Base-by-base conservation (phyloP, 1,140 invertebrate species). In the Drosophila parvula region DNA sequence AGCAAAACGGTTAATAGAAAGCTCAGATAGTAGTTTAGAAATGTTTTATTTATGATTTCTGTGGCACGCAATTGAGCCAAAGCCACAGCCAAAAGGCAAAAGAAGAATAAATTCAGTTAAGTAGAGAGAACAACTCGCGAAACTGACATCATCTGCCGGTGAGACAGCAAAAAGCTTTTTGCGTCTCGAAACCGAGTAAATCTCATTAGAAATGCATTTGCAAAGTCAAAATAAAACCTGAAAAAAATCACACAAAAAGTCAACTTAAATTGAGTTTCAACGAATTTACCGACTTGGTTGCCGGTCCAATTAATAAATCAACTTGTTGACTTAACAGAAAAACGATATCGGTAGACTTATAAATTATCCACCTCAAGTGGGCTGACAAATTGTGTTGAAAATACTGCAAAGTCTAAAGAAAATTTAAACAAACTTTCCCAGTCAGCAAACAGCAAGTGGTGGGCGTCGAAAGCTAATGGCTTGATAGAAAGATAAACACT, bases 121-220 rank as follows among this genome's bases (percentile, higher is more conserved):
- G 63, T 56, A 56, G 36, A 58, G 36, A 51, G 36, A 51, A 64
- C 28, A 48, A 32, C 36, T 10, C 51, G 40, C 53, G 59, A 41
- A 57, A 70, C 84, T 88, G 83, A 88, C 83, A 89, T 88, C 83
- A 88, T 83, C 65, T 62, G 45, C 59, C 5, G 34, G 4, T 64
- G 75, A 74, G 78, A 78, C 68, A 68, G 51, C 68, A 70, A 67
- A 74, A 74, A 60, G 65, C 70, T 64, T 70, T 70, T 62, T 71
- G 65, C 68, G 65, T 59, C 53, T 71, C 36, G 45, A 28, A 60
- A 16, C 32, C 28, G n/a, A 53, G 44, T 47, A 68, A 47, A 74
- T 56, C 83, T 83, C 76, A 86, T 86, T 86, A 79, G 76, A 83
- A 83, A 83, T 86, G 84, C 84, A 86, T 86, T 89, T 79, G 84